These are phyloP conservation scores for Platycnemis pennipes DNA, from an alignment of 2,888 invertebrate species.

Conservation along the genomic window DNA sequence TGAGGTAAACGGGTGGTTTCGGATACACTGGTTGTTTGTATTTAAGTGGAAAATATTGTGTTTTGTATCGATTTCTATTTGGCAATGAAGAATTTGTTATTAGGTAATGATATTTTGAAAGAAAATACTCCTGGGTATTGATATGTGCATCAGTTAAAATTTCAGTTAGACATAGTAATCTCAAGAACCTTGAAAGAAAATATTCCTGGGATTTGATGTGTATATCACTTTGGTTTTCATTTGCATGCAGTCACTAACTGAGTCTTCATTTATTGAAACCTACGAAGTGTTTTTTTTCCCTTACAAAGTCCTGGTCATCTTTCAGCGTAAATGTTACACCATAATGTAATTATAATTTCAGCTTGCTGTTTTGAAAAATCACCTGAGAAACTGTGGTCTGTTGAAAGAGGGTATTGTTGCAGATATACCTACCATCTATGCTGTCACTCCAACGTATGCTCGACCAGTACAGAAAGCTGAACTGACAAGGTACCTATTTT, in stretches of 20 bases:
- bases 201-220: too few species aligned
- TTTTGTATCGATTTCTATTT: too few species aligned
- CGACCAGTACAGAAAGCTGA: constrained; percentile 96
- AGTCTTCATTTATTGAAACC: neutral
- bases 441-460: constrained; percentile 95
- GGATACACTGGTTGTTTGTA: neutral
- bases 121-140: too few species aligned
- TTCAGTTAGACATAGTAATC: too few species aligned
- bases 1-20: neutral
- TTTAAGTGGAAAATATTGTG: too few species aligned
- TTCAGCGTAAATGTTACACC: neutral
- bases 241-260: neutral
- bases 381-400: constrained; percentile 29
- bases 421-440: constrained; percentile 88
- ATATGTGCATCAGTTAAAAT: too few species aligned
- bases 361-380: constrained; percentile 11
- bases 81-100: neutral
- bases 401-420: constrained; percentile 72
- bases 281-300: neutral
- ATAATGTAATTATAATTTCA: neutral
- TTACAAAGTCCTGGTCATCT: neutral
- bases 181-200: too few species aligned
- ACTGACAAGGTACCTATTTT: constrained; percentile 88
- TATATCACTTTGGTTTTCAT: neutral
- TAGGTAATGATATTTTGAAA: neutral